Evolutionary conservation across 2,113 vertebrate species (phyloP), one percentile per base, ranked within the genome.

Genomic region (Lepus timidus): DNA sequence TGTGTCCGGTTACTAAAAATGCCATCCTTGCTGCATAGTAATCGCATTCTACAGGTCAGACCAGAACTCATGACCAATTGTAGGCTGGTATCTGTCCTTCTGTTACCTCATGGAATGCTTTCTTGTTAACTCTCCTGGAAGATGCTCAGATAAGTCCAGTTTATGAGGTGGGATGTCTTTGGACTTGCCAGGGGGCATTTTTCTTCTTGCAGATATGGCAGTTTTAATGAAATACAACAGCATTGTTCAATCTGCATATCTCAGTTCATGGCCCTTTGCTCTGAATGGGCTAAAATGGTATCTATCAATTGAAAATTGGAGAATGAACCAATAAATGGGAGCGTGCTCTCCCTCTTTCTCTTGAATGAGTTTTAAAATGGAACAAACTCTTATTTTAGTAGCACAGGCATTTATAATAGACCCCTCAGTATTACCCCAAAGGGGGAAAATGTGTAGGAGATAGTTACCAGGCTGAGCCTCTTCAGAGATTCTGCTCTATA

Each of bases 1-100:
- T 33, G 29, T 61, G 81, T 61, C 81, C 74, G 44, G 14, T 12
- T 75, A 73, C 78, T 85, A 70, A 88, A 88, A 94, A 93, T 83
- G 51, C 25, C 14, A 39, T 55, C 4, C 3, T 4, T 82, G 14
- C 64, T 91, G 88, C 70, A 25, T 70, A 58, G 75, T 92, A 70
- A 52, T 7, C 22, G 68, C 65, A 29, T 94, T 88, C 33, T 84
- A 0, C 58, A n/a, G 58, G 62, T 85, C 68, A 71, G 31, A 29
- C 20, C 23, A 71, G 11, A 74, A 31, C 17, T 94, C 58, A 58
- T 87, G 70, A 68, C 36, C 79, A 74, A 29, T 84, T 17, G 79
- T 70, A 71, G 29, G 6, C 82, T 39, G 62, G 1, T 31, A 62
- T 4, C 65, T 84, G 29, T 61, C 36, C 7, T 65, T 84, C 29